Conservation (phyloP, 2,797 vertebrate genomes). For the Xenopus petersii region DNA sequence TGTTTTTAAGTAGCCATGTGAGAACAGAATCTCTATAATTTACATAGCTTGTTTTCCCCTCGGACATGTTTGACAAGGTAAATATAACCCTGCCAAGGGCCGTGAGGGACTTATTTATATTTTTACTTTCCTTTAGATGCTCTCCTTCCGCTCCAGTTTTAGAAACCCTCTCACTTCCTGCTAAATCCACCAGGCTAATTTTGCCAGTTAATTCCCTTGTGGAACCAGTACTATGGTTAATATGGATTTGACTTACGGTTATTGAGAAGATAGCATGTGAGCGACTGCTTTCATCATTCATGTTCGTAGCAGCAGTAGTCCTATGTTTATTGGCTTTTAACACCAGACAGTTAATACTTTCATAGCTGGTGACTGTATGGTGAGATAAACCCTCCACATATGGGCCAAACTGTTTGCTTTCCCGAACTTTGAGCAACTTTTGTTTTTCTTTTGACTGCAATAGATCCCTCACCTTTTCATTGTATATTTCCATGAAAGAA, state of each 20-base stretch:
- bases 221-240: not conserved
- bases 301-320: not conserved
- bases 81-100: not conserved
- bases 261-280: constrained; percentile 3
- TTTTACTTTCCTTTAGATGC: not conserved
- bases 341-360: not conserved
- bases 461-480: not conserved
- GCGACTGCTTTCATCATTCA: not conserved
- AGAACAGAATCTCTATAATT: not conserved
- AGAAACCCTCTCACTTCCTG: not conserved
- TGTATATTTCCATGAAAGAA: not conserved
- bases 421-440: not conserved
- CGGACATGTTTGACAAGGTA: not conserved
- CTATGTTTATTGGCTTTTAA: not conserved
- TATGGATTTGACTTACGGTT: not conserved
- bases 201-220: not conserved
- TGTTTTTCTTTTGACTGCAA: not conserved
- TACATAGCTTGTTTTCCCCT: not conserved
- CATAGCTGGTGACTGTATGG: not conserved
- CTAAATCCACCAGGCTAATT: not conserved
- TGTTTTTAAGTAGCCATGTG: not conserved
- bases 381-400: constrained; percentile 1
- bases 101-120: not conserved
- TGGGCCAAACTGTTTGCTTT: not conserved
- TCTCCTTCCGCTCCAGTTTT: not conserved